Evolutionary conservation across 2,888 invertebrate species (phyloP), one percentile per base, ranked within the genome.

Genomic region (Brenthis daphne): DNA sequence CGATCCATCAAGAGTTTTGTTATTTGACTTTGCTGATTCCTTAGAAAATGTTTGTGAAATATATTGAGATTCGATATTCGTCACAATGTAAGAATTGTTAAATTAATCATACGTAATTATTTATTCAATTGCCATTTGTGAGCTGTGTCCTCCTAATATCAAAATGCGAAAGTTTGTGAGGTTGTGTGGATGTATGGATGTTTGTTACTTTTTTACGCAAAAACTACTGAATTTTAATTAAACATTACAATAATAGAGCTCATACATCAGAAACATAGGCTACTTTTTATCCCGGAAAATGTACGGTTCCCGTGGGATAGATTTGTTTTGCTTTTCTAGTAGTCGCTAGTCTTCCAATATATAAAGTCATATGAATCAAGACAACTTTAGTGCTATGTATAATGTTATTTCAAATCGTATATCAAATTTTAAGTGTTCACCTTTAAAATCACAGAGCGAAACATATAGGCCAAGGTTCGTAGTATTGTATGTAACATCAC

Each of bases 391-490:
- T 54, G 29, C 53, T 56, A 50, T 64, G 5, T 29, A 29, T 29
- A 29, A 29, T 29, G 50, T 80, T 77, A 79, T 81, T 78, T 76
- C 72, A 68, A 75, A 76, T 77, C 79, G 57, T 64, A 12, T 43
- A 79, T 81, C 77, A 77, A 79, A 82, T 78, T 81, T 80, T 79
- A 78, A 75, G 71, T 79, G 80, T 80, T 83, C 79, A 77, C 81
- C 81, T 84, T 83, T 82, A 77, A 79, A 82, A 81, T 80, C 82
- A 82, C 77, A 70, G 75, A 81, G 79, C 83, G 82, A 80, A 77
- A 82, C 84, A 84, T 82, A 76, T 79, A 72, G 85, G 85, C 83
- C 86, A 85, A 85, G 85, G 86, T 76, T 79, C 73, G 66, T 73
- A 73, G 74, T 73, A 75, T 71, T 74, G 75, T 77, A 77, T 80